Evolutionary conservation across 1,140 invertebrate species (phyloP).

Genomic region (Procambarus virginalis): DNA sequence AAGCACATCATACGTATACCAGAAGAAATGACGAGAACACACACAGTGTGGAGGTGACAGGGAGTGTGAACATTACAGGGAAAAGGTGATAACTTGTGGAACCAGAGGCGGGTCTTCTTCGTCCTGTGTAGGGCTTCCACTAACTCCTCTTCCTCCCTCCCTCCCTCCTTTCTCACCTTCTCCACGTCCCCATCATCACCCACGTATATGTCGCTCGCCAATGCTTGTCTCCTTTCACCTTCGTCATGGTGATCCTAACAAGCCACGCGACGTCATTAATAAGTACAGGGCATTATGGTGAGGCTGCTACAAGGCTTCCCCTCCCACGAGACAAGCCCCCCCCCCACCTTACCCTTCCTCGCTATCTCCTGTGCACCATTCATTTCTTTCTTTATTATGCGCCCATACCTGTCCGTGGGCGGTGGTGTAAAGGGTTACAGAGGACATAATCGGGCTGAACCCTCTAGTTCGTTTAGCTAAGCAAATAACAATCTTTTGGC

Average conservation of each 20-base stretch:
- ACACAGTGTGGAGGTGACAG: not conserved
- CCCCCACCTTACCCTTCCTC: too few species aligned
- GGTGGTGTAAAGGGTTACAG: too few species aligned
- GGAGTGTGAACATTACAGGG: not conserved
- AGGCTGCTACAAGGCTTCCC: constrained; percentile 17
- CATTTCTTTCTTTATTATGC: too few species aligned
- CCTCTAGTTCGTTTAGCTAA: too few species aligned
- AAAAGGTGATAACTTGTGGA: constrained; percentile 12
- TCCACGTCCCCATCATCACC: too few species aligned
- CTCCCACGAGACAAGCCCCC: not conserved
- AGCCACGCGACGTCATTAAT: constrained; percentile 14
- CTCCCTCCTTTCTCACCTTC: constrained; percentile 14
- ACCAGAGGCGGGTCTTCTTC: not conserved
- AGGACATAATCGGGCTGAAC: too few species aligned
- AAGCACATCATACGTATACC: not conserved
- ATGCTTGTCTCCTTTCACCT: not conserved
- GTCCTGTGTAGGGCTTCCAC: constrained; percentile 11
- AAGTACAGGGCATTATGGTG: constrained; percentile 26
- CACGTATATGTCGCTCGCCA: too few species aligned
- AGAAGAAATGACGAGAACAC: not conserved
- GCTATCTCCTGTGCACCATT: too few species aligned
- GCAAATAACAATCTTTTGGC: too few species aligned
- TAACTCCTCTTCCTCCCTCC: not conserved
- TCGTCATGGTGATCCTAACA: not conserved
- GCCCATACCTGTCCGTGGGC: too few species aligned